Evolutionary conservation across 2,113 vertebrate species (phyloP).

Genomic region (Mungos mungo): DNA sequence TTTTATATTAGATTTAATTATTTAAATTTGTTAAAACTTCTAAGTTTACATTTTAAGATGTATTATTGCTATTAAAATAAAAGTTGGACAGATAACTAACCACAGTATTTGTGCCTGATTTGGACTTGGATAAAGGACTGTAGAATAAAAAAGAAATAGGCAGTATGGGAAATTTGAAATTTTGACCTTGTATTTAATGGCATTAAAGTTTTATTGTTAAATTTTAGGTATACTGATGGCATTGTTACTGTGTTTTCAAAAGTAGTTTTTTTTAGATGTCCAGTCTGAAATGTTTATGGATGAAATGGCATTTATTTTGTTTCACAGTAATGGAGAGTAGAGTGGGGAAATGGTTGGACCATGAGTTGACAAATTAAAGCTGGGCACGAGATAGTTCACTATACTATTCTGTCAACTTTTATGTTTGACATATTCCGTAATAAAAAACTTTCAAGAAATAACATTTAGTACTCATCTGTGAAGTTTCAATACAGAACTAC

Average conservation of each 20-base stretch:
- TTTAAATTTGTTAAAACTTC: constrained; percentile 22
- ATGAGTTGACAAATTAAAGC: background rate
- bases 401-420: background rate
- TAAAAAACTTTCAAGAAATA: background rate
- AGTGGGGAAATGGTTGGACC: background rate
- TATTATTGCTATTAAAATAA: constrained; percentile 42
- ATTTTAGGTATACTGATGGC: background rate
- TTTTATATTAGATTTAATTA: constrained; percentile 42
- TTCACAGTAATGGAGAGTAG: background rate
- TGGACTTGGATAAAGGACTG: background rate
- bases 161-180: background rate
- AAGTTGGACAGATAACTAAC: background rate
- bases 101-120: background rate
- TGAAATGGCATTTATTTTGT: background rate
- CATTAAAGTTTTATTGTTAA: background rate
- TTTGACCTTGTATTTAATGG: background rate
- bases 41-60: constrained; percentile 1
- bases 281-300: background rate
- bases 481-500: constrained; percentile 29
- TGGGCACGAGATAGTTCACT: background rate
- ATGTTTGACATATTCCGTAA: constrained; percentile 28
- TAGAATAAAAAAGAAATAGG: background rate
- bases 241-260: background rate
- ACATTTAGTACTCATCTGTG: background rate
- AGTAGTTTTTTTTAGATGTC: constrained; percentile 32